phyloP scores from a whole-genome alignment of 2,888 invertebrate genomes.

The Leucozona laternaria region DNA sequence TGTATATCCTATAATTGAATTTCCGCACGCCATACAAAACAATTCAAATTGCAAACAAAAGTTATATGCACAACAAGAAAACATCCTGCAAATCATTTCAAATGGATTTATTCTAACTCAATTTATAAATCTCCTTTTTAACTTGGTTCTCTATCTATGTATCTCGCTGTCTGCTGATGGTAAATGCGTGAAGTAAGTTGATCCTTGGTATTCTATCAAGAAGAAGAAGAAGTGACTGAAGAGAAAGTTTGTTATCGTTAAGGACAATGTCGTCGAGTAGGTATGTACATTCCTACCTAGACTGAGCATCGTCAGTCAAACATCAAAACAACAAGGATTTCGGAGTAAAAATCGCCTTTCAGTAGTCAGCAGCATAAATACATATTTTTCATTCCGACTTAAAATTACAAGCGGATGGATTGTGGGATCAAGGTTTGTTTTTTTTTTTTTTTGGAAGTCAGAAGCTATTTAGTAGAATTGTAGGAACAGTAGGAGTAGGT shows the following conservation, averaged over 20 bases:
- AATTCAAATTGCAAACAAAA: slow-evolving; percentile 17
- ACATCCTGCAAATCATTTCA: slow-evolving; percentile 42
- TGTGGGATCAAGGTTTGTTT: neutral
- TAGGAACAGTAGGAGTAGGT: too few species aligned
- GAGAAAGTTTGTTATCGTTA: slow-evolving; percentile 19
- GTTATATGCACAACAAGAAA: neutral
- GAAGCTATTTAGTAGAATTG: neutral
- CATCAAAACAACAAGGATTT: slow-evolving; percentile 13
- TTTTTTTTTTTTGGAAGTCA: neutral
- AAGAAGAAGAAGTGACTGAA: neutral
- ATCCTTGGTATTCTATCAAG: neutral
- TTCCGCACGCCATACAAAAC: slow-evolving; percentile 31
- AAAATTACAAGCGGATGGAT: slow-evolving; percentile 40
- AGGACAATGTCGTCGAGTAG: neutral
- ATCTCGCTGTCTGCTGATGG: neutral
- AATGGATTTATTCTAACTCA: slow-evolving; percentile 62
- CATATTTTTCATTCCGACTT: slow-evolving; percentile 49
- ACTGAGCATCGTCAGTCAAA: slow-evolving; percentile 2
- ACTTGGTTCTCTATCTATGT: neutral
- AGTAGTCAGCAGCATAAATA: slow-evolving; percentile 54
- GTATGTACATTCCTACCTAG: neutral
- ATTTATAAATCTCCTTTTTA: slow-evolving; percentile 15
- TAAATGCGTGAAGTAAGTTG: slow-evolving; percentile 11
- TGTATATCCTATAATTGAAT: slow-evolving; percentile 59
- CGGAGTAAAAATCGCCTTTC: slow-evolving; percentile 41